These are phyloP conservation scores for Micrasema minimum DNA, from an alignment of 1,140 invertebrate genomes.

Conservation along the genomic window DNA sequence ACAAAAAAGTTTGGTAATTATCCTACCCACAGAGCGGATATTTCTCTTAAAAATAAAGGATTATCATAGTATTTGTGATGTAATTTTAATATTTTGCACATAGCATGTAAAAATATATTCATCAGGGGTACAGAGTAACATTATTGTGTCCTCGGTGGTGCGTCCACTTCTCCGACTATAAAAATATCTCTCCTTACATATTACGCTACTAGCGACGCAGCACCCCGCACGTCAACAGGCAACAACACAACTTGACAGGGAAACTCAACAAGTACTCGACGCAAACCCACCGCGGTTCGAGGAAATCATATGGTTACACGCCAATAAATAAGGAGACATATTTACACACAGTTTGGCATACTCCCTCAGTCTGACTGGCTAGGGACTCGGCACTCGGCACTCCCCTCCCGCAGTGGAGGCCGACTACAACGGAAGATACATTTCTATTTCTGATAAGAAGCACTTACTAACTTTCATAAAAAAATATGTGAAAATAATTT, in stretches of 20 bases:
- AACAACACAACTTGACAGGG: too few relatives aligned
- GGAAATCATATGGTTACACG: too few relatives aligned
- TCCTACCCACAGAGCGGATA: constrained; percentile 54
- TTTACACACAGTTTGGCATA: constrained; percentile 45
- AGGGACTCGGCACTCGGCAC: constrained; percentile 17
- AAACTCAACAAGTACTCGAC: too few relatives aligned
- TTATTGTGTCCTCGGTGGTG: constrained; percentile 22
- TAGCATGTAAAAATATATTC: constrained; percentile 54
- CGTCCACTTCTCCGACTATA: constrained; percentile 19
- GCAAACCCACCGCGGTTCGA: too few relatives aligned
- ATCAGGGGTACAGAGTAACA: constrained; percentile 45
- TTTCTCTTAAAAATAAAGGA: constrained; percentile 53
- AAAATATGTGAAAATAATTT: constrained; percentile 36
- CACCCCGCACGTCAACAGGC: too few relatives aligned
- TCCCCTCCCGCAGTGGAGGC: not conserved
- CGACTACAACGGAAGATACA: constrained; percentile 20
- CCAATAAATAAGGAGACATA: constrained; percentile 1
- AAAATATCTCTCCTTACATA: constrained; percentile 34
- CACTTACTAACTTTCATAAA: constrained; percentile 31
- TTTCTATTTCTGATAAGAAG: constrained; percentile 34
- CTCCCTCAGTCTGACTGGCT: too few relatives aligned
- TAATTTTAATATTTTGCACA: constrained; percentile 40
- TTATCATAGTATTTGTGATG: constrained; percentile 53
- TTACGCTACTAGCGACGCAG: too few relatives aligned
- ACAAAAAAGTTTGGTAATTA: constrained; percentile 54